Base-by-base conservation (phyloP, 2,113 vertebrate species). In the Vidua chalybeata region DNA sequence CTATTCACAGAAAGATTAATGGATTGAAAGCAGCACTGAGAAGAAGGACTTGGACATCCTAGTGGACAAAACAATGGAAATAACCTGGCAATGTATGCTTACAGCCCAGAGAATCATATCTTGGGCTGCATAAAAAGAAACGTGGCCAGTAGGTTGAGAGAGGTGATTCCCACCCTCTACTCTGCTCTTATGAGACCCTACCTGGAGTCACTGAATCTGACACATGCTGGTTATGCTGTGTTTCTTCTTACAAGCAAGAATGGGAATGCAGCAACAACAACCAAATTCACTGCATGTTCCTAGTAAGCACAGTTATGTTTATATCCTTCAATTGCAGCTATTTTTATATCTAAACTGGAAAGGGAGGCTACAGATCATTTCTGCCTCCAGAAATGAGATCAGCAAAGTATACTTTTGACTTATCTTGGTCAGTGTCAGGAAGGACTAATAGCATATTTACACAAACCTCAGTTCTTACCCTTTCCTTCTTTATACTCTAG, bases 111-210 rank as follows among this genome's bases (percentile, higher is more conserved):
- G 10, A 63, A 3, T 19, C 0, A 2, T 52, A 69, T n/a, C 23
- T 39, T 54, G 31, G 13, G 10, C 2, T 67, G 7, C 18, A 28
- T 33, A 4, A 73, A 11, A 90, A 52, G 15, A 83, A 62, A 3
- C 0, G 0, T 56, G 33, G 1, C 7, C 48, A 83, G 21, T 26
- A 61, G 18, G 24, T 35, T 0, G 0, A 62, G 9, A 11, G 15
- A 56, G 21, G 13, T 13, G 24, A 24, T 20, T 62, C 33, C 45
- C 3, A 30, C 6, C 9, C 18, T 46, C 13, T 54, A 4, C 18
- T 69, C 39, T 21, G 15, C 6, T 27, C 16, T 58, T 4, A 9
- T 1, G 0, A 48, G 13, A 58, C 2, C 10, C 11, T 23, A 56
- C 15, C 11, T 48, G n/a, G 17, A 48, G 21, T 41, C 37, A 48